These are phyloP conservation scores for Oscheius myriophilus DNA, from an alignment of 2,888 invertebrate genomes.

Conservation along the genomic window DNA sequence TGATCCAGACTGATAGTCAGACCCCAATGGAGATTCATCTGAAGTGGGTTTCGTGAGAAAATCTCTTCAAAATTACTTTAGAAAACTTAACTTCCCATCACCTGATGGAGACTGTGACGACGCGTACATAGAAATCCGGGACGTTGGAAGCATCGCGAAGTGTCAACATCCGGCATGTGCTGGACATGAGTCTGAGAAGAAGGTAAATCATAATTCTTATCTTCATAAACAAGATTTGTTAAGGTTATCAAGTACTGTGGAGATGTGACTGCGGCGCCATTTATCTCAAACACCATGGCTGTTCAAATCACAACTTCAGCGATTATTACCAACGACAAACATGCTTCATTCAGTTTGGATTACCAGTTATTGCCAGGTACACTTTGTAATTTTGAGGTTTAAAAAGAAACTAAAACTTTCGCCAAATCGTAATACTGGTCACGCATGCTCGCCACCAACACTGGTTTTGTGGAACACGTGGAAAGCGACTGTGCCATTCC, in stretches of 20 bases:
- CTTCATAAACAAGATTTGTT: background rate
- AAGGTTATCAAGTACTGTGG: slow-evolving; percentile 25
- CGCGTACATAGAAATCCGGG: slow-evolving; percentile 46
- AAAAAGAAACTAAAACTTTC: no score
- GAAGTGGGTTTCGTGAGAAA: slow-evolving; percentile 32
- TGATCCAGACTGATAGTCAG: slow-evolving; percentile 48
- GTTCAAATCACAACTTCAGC: slow-evolving; percentile 53
- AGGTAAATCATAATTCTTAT: slow-evolving; percentile 26
- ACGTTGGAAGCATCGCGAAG: slow-evolving; percentile 44
- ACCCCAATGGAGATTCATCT: slow-evolving; percentile 58
- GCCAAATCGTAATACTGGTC: no score
- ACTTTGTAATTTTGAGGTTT: background rate
- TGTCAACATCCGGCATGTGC: slow-evolving; percentile 54
- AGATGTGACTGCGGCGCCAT: slow-evolving; percentile 15
- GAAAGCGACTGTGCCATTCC: no score
- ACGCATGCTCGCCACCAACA: no score
- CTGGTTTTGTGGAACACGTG: no score
- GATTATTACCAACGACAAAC: slow-evolving; percentile 35
- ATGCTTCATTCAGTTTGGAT: slow-evolving; percentile 40
- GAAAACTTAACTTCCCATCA: slow-evolving; percentile 39
- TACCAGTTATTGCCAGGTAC: slow-evolving; percentile 37
- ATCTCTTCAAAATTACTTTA: slow-evolving; percentile 23
- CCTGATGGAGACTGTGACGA: slow-evolving; percentile 40
- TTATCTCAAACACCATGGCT: slow-evolving; percentile 45
- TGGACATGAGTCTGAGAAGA: slow-evolving; percentile 38